Evolutionary conservation across 2,888 invertebrate species (phyloP).

Genomic region (Thereva nobilitata): DNA sequence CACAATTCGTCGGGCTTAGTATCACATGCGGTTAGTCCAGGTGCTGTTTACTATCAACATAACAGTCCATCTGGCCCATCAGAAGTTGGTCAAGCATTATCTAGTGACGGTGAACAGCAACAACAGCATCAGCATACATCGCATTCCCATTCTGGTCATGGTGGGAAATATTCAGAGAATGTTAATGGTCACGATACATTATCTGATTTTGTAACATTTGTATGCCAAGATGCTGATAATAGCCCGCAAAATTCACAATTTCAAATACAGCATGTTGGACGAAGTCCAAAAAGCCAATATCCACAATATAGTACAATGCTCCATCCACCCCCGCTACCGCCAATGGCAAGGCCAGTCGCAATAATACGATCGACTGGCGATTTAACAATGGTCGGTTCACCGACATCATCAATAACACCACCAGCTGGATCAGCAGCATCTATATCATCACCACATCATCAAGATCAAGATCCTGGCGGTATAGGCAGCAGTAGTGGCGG

Average conservation of each 20-base stretch:
- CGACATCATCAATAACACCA: conserved; percentile 66
- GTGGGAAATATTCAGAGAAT: conserved; percentile 68
- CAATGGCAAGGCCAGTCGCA: conserved; percentile 95
- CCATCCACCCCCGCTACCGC: conserved; percentile 92
- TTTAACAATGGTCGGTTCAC: conserved; percentile 65
- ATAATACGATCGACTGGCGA: conserved; percentile 88
- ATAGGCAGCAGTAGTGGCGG: conserved; percentile 23
- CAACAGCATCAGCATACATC: conserved; percentile 45
- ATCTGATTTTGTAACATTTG: conserved; percentile 95
- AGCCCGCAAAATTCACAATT: conserved; percentile 68
- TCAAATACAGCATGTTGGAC: conserved; percentile 50
- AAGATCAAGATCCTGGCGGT: conserved; percentile 51
- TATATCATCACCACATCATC: conserved; percentile 54
- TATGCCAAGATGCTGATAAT: conserved; percentile 90
- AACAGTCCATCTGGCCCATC: conserved; percentile 50
- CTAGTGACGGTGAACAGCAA: conserved; percentile 43
- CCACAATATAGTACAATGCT: conserved; percentile 87
- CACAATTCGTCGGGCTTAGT: conserved; percentile 59
- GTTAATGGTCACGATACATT: conserved; percentile 85
- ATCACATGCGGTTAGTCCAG: conserved; percentile 61
- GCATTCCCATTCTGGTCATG: conserved; percentile 47
- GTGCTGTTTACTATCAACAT: conserved; percentile 61
- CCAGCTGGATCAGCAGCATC: conserved; percentile 55
- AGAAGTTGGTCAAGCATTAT: conserved; percentile 41
- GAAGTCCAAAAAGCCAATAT: conserved; percentile 76